Base-by-base conservation (phyloP, 1,140 invertebrate species). In the Zaprionus davidi region DNA sequence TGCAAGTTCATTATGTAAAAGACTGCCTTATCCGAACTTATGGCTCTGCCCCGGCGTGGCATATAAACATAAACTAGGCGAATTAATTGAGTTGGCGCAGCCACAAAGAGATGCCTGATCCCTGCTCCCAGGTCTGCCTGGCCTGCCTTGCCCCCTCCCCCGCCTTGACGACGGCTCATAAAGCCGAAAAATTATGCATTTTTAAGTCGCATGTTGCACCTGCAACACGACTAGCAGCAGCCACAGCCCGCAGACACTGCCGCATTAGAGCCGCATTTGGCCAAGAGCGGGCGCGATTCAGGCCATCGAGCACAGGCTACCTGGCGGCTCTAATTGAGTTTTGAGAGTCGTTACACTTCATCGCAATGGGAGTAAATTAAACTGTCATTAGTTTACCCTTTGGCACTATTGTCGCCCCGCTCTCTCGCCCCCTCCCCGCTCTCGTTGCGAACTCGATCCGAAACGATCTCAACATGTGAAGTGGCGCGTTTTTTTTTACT, bases 351-450 rank as follows among this genome's bases (percentile, higher is more conserved):
- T 88, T 87, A 88, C 84, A 88, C 84, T 88, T 88, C 84, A 88
- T 88, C 83, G 83, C 83, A 87, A 84, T 88, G 84, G 85, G 85
- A 88, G 85, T 88, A 88, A 88, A 88, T 88, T 90, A 88, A 88
- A 88, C 85, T 85, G 85, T 88, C 85, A 88, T 88, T 88, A 88
- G 85, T 88, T 88, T 82, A 88, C 85, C 85, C 85, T 88, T 88
- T 88, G 85, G 85, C 85, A 88, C 75, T 81, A 81, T 82, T 86
- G 82, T 86, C 82, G 72, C 79, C 79, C 55, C 55, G 20, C n/a
- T 20, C 22, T 3, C 5, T 13, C 9, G 24, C 31, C 31, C 9
- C 31, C 9, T 3, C 31, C 31, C 31, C 31, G 76, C 58, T 66
- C 67, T 41, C 38, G 12, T n/a, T 41, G 57, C 49, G 12, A 24